Evolutionary conservation across 2,113 vertebrate species (phyloP), one percentile per base, ranked within the genome.

Genomic region (Lophius piscatorius): DNA sequence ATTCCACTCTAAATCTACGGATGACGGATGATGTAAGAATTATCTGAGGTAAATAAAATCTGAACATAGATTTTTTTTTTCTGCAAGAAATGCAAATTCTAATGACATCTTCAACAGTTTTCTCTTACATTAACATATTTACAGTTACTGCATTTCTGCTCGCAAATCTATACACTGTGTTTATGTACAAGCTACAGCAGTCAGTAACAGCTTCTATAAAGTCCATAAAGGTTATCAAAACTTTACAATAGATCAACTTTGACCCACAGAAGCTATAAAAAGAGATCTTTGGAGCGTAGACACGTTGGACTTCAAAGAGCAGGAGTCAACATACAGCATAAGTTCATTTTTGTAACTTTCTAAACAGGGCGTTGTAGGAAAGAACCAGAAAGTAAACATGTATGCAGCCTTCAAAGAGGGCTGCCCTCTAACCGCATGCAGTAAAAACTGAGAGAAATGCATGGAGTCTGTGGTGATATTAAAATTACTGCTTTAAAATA

Each of bases 101-200:
- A 28, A 35, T 64, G 28, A 76, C 63, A 58, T 41, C 60, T 62
- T 67, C 48, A 51, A 81, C 49, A 50, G 41, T 49, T 61, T 34
- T 63, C n/a, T 58, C 20, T 29, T 31, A 47, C 61, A 66, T 81
- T 76, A 29, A 79, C 38, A 82, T 71, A 85, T 84, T 73, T 86
- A 87, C 80, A 87, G 13, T 70, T 35, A 67, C 5, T 33, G 20
- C 13, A 63, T 41, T 31, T 16, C 35, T 50, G 31, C 45, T 54
- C 9, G 63, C n/a, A 58, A 21, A 42, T 68, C 52, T 82, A 41
- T 76, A 82, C 42, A 76, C 20, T n/a, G 54, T 28, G 54, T 4
- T 36, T 70, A 49, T 82, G 31, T 73, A 80, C 79, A 84, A 20
- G 16, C 6, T 20, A 10, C 33, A 1, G 0, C 23, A 17, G 46